Evolutionary conservation across 2,113 vertebrate species (phyloP).

Genomic region (Grallaria varia): DNA sequence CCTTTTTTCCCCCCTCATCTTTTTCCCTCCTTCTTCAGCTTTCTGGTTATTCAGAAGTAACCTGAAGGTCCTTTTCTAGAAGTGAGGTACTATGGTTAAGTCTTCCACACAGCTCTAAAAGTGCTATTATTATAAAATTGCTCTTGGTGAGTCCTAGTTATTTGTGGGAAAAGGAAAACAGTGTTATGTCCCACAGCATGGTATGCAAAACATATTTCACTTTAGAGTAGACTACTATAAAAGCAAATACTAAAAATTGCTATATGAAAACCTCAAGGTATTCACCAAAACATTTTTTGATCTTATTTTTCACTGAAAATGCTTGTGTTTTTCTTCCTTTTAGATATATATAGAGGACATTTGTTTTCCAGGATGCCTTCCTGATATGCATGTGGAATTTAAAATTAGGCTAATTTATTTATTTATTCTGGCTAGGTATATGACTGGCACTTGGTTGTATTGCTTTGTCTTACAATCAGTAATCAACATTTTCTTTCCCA

Average conservation of each 20-base stretch:
- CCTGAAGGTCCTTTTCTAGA: neutral
- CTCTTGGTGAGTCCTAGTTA: neutral
- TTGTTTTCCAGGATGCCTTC: neutral
- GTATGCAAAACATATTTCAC: neutral
- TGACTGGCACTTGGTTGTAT: neutral
- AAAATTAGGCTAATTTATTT: neutral
- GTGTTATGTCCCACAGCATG: neutral
- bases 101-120: neutral
- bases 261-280: slow-evolving; percentile 6
- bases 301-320: neutral
- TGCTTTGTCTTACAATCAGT: neutral
- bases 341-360: neutral
- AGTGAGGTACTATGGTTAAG: neutral
- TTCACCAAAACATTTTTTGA: neutral
- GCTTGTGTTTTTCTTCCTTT: neutral
- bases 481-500: neutral
- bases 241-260: slow-evolving; percentile 20
- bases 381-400: neutral
- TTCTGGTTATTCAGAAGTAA: neutral
- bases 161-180: slow-evolving; percentile 23
- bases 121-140: neutral
- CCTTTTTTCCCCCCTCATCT: rapidly evolving
- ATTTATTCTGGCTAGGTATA: neutral
- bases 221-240: neutral
- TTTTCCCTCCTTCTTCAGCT: neutral